Percentiles rank a stretch among this genome's conserved stretches.
phyloP scores from a whole-genome alignment of 2,888 invertebrate genomes.

The Melieria omissa region DNA sequence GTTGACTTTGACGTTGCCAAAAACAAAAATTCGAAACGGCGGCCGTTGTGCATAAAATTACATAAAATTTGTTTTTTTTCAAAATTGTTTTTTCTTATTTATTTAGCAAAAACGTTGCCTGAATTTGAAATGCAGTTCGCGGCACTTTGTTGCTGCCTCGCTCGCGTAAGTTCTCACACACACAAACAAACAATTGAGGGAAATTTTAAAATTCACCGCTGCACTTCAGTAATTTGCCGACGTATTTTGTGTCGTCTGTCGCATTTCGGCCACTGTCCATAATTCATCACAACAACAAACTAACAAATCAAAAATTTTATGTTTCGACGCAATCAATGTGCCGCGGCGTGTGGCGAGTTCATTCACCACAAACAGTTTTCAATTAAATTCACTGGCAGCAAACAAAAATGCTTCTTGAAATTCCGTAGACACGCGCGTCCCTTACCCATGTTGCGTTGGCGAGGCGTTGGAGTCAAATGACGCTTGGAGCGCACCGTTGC shows the following conservation, averaged over 20 bases:
- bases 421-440: slow-evolving; percentile 1
- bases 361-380: not conserved
- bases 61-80: not conserved
- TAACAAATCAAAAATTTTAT: not conserved
- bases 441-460: slow-evolving; percentile 44
- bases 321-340: not conserved
- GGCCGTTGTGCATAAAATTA: slow-evolving; percentile 13
- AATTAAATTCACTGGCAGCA: too few species aligned
- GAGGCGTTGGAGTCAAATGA: slow-evolving; percentile 56
- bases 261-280: slow-evolving; percentile 20
- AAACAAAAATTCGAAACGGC: slow-evolving; percentile 31
- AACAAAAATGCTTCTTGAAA: not conserved
- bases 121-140: slow-evolving; percentile 41
- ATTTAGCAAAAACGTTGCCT: slow-evolving; percentile 35
- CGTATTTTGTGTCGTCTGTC: slow-evolving; percentile 1
- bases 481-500: slow-evolving; percentile 43
- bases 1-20: slow-evolving; percentile 46
- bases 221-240: slow-evolving; percentile 27
- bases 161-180: slow-evolving; percentile 20
- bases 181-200: slow-evolving; percentile 25
- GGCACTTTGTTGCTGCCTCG: slow-evolving; percentile 20
- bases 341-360: slow-evolving; percentile 16
- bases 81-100: slow-evolving; percentile 15
- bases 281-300: slow-evolving; percentile 12
- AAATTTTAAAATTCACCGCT: slow-evolving; percentile 24